Evolutionary conservation across 2,113 vertebrate genomes (phyloP), one percentile per base, ranked within the genome.

Genomic region (Hemichromis elongatus): DNA sequence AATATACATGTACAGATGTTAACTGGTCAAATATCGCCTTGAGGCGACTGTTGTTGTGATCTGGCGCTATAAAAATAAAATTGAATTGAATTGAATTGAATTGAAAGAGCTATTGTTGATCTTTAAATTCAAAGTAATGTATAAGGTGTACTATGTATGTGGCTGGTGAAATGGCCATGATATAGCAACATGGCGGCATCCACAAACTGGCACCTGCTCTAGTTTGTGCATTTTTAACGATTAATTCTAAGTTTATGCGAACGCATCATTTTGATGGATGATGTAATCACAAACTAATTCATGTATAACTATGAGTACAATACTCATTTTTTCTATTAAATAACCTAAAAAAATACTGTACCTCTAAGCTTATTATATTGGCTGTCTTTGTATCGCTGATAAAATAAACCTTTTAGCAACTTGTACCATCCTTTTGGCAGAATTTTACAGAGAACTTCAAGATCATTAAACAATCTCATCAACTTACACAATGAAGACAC

Each of bases 401-500:
- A 28, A 63, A 57, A 79, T 57, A 24, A 12, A 85, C 14, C 6
- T 77, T 35, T 35, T 24, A 45, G 40, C 47, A 14, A 53, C 21
- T 68, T 50, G 35, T 37, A 68, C 45, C 30, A 1, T 47, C 26
- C n/a, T 28, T 63, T 50, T 35, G 56, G 14, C 59, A 45, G 66
- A 42, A 19, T 79, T 53, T 80, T 16, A 70, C 40, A 77, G 73
- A 86, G 80, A 88, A 70, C 85, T 85, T 80, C 57, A 40, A 83
- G 73, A 82, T 75, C 73, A 78, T 90, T 82, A 81, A 88, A 83
- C 50, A 77, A 81, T 86, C 81, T 86, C 52, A 86, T 90, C 84
- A 87, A 18, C 82, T 90, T 90, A 89, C 37, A 85, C 73, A 61
- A 63, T 54, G 63, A 91, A 91, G 70, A 90, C 47, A 77, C 18